Base-by-base conservation (phyloP, 2,797 vertebrate genomes). In the Caiman crocodilus region DNA sequence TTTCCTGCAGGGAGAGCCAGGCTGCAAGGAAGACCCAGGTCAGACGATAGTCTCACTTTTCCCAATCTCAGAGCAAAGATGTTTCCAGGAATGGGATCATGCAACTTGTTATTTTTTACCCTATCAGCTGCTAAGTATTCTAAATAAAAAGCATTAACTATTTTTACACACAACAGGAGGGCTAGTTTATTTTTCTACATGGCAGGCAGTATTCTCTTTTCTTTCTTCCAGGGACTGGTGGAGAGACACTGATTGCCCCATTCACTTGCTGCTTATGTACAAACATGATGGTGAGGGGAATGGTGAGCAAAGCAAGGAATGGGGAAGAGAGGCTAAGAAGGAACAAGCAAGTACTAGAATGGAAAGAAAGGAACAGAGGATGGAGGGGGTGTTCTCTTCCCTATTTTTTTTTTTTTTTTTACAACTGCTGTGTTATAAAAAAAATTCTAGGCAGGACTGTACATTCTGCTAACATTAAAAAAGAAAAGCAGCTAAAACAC, bases 351-450 rank as follows among this genome's bases (percentile, higher is more conserved):
- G 25, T 78, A 87, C 56, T 32, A 79, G 17, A 76, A 82, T 35
- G 71, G 69, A 84, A 65, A 67, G 26, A 21, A 58, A 76, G 5
- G 21, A 25, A 75, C 78, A 60, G n/a, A 88, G 80, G 71, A 92
- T 94, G 58, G 21, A 55, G 67, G 59, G 56, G n/a, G 65, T 90
- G 79, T 90, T 93, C 84, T 78, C 80, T 90, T 94, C 88, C 86
- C 73, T 90, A 42, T 93, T 94, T 81, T 90, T 91, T 50, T 93
- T 93, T 94, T 81, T 90, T 91, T 50, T 93, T 94, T 81, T 90
- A 76, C 82, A 90, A 0, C 0, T 6, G 87, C 59, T 89, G 84
- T 93, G 55, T 85, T 78, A 94, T 32, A 88, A 95, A 79, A 92
- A 94, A 95, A 94, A 84, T 58, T 90, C 84, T 91, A 90, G 56